Evolutionary conservation across 2,888 invertebrate genomes (phyloP), one percentile per base, ranked within the genome.

Genomic region (Noctua janthina): DNA sequence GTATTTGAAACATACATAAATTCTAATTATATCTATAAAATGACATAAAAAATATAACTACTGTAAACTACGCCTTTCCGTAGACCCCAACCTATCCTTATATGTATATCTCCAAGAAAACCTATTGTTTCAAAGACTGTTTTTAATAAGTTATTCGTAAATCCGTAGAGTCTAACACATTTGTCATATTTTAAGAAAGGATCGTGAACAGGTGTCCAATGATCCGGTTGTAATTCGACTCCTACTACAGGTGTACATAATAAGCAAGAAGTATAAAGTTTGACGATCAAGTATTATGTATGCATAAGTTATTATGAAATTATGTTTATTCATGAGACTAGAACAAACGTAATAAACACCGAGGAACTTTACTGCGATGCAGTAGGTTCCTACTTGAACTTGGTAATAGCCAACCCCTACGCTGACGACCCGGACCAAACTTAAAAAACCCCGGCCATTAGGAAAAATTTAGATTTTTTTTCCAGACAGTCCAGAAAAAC

Each of bases 211-310:
- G 95, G 94, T 95, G 95, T 91, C 84, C 88, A 88, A 88, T 91
- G 78, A 89, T 91, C 91, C 80, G 89, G 90, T 90, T 92, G 95
- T 94, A 95, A 96, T 92, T 86, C 90, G 92, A 96, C 85, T 90
- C 93, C 88, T 79, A 83, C 62, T 91, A 89, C 95, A 96, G 94
- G 95, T 96, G 95, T 92, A 79, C 79, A 67, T 85, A 85, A 89
- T 87, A 84, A 88, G 89, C 82, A 87, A 78, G 66, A 80, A 81
- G 79, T 85, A 87, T 85, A 75, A 74, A 73, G 62, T 80, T 86
- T 78, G 59, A 80, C 71, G 74, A 80, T 80, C 71, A 77, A 64
- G 23, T 78, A 79, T 46, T 79, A 84, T 85, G 77, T 76, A 74
- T 84, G 74, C 79, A 90, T 84, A 77, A 84, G 76, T 54, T 72